Evolutionary conservation across 2,113 vertebrate genomes (phyloP).

Genomic region (Hippocampus barbouri): DNA sequence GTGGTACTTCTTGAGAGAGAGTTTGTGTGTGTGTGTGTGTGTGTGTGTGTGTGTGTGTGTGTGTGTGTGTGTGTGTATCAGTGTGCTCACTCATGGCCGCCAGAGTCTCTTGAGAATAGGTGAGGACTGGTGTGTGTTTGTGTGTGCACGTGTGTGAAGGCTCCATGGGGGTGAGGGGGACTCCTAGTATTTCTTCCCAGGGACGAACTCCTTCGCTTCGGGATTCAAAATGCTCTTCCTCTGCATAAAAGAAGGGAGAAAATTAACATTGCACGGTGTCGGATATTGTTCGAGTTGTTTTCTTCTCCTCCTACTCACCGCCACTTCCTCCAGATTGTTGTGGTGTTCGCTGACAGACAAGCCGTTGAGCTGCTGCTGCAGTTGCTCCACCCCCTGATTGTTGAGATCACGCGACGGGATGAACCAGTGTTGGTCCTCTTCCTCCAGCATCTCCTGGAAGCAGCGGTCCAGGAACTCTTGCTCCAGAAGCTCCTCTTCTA

Average conservation of each 20-base stretch:
- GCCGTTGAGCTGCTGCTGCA: constrained; percentile 91
- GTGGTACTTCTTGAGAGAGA: constrained; percentile 35
- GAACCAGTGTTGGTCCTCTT: constrained; percentile 98
- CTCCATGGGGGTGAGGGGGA: constrained; percentile 71
- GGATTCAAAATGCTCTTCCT: constrained; percentile 98
- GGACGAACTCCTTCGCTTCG: constrained; percentile 96
- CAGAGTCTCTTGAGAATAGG: constrained; percentile 69
- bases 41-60: constrained; percentile 33
- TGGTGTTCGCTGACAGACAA: constrained; percentile 77
- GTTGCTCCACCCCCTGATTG: constrained; percentile 83
- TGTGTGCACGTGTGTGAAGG: constrained; percentile 43
- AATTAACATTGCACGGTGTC: neutral
- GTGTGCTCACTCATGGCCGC: constrained; percentile 60
- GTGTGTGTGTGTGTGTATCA: constrained; percentile 23
- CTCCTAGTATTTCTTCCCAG: constrained; percentile 94
- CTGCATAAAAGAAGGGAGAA: constrained; percentile 56
- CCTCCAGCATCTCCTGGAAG: constrained; percentile 98
- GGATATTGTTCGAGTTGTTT: too few species aligned
- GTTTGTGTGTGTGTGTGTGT: too few species aligned
- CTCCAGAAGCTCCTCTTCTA: constrained; percentile 94
- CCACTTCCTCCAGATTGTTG: constrained; percentile 82
- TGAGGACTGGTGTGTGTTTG: constrained; percentile 41
- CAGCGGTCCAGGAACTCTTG: constrained; percentile 97
- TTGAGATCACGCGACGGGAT: constrained; percentile 91
- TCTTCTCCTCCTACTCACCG: constrained; percentile 70